phyloP scores from a whole-genome alignment of 2,888 invertebrate species.

The Cephalotes varians region DNA sequence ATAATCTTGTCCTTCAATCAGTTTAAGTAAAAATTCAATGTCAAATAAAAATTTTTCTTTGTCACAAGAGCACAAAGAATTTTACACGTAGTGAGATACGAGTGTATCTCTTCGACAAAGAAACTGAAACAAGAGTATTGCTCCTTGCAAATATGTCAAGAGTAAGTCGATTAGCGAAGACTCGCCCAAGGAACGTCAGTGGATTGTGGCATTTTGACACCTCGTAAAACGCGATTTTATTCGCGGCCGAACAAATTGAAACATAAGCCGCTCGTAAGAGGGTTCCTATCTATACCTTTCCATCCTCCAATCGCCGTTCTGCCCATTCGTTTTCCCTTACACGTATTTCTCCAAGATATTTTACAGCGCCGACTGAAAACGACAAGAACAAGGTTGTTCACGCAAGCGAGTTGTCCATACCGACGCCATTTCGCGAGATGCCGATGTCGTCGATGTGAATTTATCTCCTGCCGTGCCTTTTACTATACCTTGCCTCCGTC shows the following conservation, averaged over 20 bases:
- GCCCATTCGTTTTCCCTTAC: slow-evolving; percentile 61
- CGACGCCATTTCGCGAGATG: slow-evolving; percentile 43
- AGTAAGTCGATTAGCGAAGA: slow-evolving; percentile 40
- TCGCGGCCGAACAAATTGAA: slow-evolving; percentile 78
- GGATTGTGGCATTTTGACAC: slow-evolving; percentile 67
- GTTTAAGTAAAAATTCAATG: not conserved
- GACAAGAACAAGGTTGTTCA: slow-evolving; percentile 69
- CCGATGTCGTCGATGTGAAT: slow-evolving; percentile 62
- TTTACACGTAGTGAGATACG: not conserved
- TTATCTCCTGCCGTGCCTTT: slow-evolving; percentile 51
- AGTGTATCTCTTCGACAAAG: not conserved
- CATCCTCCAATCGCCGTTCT: slow-evolving; percentile 24
- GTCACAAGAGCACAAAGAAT: not conserved
- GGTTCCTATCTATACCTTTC: slow-evolving; percentile 62
- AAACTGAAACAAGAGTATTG: not conserved
- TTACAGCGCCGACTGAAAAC: slow-evolving; percentile 65
- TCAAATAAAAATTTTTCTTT: slow-evolving; percentile 2
- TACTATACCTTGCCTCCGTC: slow-evolving; percentile 31
- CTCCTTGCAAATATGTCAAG: not conserved
- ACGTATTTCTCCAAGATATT: slow-evolving; percentile 63
- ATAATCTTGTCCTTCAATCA: not conserved
- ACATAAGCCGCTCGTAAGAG: slow-evolving; percentile 79
- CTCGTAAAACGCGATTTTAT: slow-evolving; percentile 78
- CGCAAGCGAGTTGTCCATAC: slow-evolving; percentile 59
- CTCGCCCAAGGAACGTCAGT: slow-evolving; percentile 45